Percentiles rank a stretch among this genome's conserved stretches.
Evolutionary conservation across 2,797 vertebrate species (phyloP).

Genomic region (Cheracebus regulus): DNA sequence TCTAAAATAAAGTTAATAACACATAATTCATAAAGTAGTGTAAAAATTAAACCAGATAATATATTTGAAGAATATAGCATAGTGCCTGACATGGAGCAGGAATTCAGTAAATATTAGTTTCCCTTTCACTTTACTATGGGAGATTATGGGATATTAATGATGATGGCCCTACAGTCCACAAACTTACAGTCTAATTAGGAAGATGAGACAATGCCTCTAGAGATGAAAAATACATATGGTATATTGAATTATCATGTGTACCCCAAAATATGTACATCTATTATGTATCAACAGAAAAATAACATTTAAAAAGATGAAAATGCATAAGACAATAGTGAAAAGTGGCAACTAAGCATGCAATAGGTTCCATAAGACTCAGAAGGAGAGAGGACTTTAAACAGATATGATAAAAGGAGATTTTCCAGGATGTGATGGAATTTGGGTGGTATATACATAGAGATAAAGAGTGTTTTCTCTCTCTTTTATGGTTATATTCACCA

Average conservation of each 20-base stretch:
- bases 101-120: constrained; percentile 3
- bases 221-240: neutral
- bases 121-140: neutral
- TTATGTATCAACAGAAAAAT: neutral
- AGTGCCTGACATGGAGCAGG: neutral
- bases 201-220: neutral
- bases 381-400: neutral
- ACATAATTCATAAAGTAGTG: too few species aligned
- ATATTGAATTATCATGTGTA: neutral
- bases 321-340: neutral
- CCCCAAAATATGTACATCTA: neutral
- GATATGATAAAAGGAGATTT: neutral
- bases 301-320: neutral
- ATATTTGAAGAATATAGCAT: neutral
- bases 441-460: too few species aligned
- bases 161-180: neutral
- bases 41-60: neutral
- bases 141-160: constrained; percentile 4
- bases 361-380: neutral
- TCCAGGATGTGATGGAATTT: neutral
- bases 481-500: neutral
- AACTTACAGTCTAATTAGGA: constrained; percentile 28
- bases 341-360: neutral
- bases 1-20: too few species aligned
- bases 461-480: neutral